Evolutionary conservation across 2,113 vertebrate genomes (phyloP).

Genomic region (Galbula dea): DNA sequence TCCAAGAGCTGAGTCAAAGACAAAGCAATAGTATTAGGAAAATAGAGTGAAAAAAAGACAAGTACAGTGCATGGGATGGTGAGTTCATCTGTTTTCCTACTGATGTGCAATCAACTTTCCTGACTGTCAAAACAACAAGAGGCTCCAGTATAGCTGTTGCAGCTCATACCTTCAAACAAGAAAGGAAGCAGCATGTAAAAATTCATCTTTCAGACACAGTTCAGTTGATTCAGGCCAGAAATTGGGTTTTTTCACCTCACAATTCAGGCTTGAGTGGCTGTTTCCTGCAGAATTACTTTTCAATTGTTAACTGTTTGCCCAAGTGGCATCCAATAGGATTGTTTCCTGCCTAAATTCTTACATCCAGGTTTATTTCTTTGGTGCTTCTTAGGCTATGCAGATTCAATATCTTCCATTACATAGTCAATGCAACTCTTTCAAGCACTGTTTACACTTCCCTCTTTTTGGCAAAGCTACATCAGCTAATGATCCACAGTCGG

Average conservation of each 20-base stretch:
- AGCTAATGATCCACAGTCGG: background rate
- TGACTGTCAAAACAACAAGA: background rate
- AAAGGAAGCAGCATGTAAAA: background rate
- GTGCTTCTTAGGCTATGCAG: background rate
- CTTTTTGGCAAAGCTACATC: background rate
- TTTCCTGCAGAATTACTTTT: background rate
- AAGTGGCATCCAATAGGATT: background rate
- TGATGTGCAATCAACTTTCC: background rate
- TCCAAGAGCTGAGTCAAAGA: background rate
- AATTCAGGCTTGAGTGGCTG: background rate
- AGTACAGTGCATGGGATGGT: fast-evolving
- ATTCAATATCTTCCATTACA: background rate
- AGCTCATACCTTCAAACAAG: background rate
- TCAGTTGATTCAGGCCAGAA: background rate
- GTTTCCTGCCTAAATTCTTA: background rate
- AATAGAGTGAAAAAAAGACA: background rate
- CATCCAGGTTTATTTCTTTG: background rate
- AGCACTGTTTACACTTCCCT: background rate
- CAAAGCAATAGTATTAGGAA: background rate
- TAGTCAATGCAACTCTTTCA: background rate
- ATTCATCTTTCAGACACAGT: background rate
- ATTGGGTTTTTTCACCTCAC: background rate
- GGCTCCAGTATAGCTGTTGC: background rate
- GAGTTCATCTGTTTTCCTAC: background rate
- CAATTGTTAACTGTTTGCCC: background rate